These are phyloP conservation scores for Chymomyza caudatula DNA, from an alignment of 2,888 invertebrate species.

Conservation along the genomic window DNA sequence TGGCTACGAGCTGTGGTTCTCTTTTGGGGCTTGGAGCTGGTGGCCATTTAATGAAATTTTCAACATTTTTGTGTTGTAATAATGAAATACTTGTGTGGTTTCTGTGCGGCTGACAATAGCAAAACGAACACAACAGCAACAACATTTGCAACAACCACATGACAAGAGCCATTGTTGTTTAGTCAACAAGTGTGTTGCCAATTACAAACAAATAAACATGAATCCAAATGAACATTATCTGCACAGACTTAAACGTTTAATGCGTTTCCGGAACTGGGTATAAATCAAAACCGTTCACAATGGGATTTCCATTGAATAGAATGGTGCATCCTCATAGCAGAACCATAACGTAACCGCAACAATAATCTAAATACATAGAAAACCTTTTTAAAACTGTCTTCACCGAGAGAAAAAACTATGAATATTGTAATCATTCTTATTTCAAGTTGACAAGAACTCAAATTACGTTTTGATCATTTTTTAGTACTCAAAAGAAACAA, in stretches of 20 bases:
- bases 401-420: no score
- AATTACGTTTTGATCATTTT: no score
- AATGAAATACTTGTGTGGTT: constrained; percentile 58
- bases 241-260: not conserved
- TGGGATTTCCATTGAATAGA: not conserved
- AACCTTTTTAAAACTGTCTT: no score
- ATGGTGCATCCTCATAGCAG: no score
- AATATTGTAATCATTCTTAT: no score
- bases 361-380: no score
- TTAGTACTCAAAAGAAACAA: no score
- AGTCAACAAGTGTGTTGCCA: not conserved
- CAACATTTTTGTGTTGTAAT: constrained; percentile 54
- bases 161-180: not conserved
- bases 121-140: constrained; percentile 13
- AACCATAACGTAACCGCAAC: no score
- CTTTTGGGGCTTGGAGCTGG: constrained; percentile 11
- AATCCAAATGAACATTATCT: not conserved
- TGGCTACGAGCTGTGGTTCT: constrained; percentile 12
- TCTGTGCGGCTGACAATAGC: constrained; percentile 15
- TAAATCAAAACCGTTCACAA: not conserved
- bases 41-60: constrained; percentile 61
- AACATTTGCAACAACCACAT: not conserved
- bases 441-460: no score
- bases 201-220: not conserved
- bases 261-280: not conserved